A percentile compares a stretch with the other conserved stretches of the same genome.
These are phyloP conservation scores for Hydraecia micacea DNA, from an alignment of 2,888 invertebrate genomes.

Conservation along the genomic window DNA sequence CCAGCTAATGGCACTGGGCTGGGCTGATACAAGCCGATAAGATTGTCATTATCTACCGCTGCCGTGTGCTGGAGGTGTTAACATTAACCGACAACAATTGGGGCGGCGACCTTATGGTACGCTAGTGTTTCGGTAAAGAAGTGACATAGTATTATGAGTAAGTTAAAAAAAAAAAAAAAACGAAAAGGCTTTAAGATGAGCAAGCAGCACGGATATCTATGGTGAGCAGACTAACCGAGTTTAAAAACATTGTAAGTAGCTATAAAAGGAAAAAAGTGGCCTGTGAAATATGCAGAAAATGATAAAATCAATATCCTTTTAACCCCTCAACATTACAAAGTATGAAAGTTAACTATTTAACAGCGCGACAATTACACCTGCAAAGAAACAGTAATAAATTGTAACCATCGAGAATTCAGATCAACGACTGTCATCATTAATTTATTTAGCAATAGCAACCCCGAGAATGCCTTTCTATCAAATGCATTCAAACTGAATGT, in stretches of 20 bases:
- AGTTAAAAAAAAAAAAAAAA: background rate
- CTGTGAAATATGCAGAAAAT: background rate
- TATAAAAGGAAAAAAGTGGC: background rate
- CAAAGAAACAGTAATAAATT: slow-evolving; percentile 58
- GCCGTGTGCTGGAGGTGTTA: slow-evolving; percentile 64
- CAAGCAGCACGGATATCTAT: no score
- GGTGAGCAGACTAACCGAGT: background rate
- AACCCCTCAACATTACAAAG: background rate
- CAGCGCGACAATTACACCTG: slow-evolving; percentile 44
- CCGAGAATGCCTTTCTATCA: slow-evolving; percentile 68
- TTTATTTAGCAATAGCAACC: slow-evolving; percentile 67
- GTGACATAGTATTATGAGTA: background rate
- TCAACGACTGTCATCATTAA: slow-evolving; percentile 69
- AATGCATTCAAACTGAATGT: slow-evolving; percentile 70
- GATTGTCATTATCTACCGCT: slow-evolving; percentile 76
- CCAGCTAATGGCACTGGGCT: slow-evolving; percentile 80
- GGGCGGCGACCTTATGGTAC: slow-evolving; percentile 50
- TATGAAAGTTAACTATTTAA: slow-evolving; percentile 22
- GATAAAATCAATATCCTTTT: slow-evolving; percentile 6
- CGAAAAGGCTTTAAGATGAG: background rate
- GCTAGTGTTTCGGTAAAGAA: background rate
- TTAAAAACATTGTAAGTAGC: background rate
- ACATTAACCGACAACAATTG: slow-evolving; percentile 64
- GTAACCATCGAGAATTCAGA: slow-evolving; percentile 58
- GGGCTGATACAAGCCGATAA: slow-evolving; percentile 82